These are phyloP conservation scores for Porites lobata DNA, from an alignment of 92 coral and sea anemone species.

Conservation along the genomic window DNA sequence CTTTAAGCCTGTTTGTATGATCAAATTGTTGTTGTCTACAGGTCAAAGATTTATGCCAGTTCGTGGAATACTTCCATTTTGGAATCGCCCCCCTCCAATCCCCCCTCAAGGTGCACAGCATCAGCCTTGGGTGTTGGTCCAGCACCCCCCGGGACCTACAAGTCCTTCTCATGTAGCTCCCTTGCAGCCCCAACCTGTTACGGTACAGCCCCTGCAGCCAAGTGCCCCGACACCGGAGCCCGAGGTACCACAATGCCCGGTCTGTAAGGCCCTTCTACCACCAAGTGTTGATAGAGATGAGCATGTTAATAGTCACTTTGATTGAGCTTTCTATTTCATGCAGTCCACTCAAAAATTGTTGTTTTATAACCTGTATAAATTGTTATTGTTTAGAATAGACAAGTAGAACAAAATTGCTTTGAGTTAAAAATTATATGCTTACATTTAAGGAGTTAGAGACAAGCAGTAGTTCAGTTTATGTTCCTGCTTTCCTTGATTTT, in stretches of 20 bases:
- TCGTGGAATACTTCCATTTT: conserved; percentile 47
- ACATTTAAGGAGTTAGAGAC: too few species aligned
- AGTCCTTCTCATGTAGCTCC: conserved; percentile 35
- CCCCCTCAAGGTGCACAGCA: conserved; percentile 23
- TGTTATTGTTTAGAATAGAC: not conserved
- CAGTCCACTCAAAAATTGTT: not conserved
- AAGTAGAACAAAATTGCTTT: too few species aligned
- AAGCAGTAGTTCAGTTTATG: too few species aligned
- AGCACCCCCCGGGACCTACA: conserved; percentile 16
- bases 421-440: too few species aligned
- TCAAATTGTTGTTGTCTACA: conserved; percentile 2
- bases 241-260: conserved; percentile 82
- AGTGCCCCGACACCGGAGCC: conserved; percentile 36
- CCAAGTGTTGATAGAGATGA: conserved; percentile 70
- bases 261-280: conserved; percentile 87
- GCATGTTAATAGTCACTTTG: conserved; percentile 90
- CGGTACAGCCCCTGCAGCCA: conserved; percentile 15
- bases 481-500: too few species aligned
- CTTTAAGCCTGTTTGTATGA: too few species aligned
- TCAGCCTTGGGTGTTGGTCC: conserved; percentile 66
- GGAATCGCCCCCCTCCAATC: not conserved
- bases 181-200: conserved; percentile 16
- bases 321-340: not conserved
- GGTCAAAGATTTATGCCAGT: conserved; percentile 35
- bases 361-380: not conserved